These are phyloP conservation scores for Fulica atra DNA, from an alignment of 2,113 vertebrate genomes.

Conservation along the genomic window DNA sequence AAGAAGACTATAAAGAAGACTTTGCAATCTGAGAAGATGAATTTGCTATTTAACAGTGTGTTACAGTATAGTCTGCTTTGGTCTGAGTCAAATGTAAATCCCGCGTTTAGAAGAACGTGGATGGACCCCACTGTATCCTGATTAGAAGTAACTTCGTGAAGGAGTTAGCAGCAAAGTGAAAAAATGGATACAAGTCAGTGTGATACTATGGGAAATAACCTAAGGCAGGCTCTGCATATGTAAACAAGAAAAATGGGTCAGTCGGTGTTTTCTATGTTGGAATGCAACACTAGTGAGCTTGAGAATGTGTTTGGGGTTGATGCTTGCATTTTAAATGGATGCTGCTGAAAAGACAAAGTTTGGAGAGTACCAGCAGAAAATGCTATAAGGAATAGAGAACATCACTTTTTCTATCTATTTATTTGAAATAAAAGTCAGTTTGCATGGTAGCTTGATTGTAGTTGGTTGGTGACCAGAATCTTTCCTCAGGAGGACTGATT, in stretches of 20 bases:
- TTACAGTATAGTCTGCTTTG: not conserved
- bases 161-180: not conserved
- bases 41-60: not conserved
- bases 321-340: not conserved
- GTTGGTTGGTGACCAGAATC: not conserved
- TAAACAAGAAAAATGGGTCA: not conserved
- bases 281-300: not conserved
- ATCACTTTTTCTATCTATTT: not conserved
- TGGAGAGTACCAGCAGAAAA: not conserved
- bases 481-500: not conserved
- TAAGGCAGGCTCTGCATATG: not conserved
- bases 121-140: not conserved
- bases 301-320: accelerated
- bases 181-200: not conserved
- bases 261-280: not conserved
- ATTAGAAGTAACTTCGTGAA: not conserved
- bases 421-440: not conserved
- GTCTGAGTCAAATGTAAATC: not conserved
- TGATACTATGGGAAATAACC: not conserved
- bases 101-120: not conserved
- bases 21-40: not conserved
- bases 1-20: not conserved
- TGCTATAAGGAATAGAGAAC: not conserved
- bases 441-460: not conserved
- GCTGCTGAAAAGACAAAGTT: not conserved